Percentiles rank a stretch among this genome's conserved stretches.
phyloP scores from a whole-genome alignment of 1,140 invertebrate species.

The Drosophila ananassae region DNA sequence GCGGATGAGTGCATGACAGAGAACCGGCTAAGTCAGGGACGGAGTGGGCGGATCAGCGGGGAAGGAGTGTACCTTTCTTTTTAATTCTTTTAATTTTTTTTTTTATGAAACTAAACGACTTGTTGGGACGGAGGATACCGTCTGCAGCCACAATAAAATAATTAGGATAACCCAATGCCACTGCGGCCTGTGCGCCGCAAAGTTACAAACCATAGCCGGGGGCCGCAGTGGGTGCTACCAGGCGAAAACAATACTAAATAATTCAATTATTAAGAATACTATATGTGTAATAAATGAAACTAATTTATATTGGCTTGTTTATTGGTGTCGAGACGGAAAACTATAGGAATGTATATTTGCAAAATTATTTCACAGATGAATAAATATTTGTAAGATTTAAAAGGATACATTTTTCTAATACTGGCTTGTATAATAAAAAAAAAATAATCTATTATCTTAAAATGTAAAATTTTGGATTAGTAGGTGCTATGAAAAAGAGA shows the following conservation, averaged over 20 bases:
- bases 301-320: neutral
- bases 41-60: conserved; percentile 4
- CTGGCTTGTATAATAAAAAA: neutral
- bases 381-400: too few relatives aligned
- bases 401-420: neutral
- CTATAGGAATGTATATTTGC: too few relatives aligned
- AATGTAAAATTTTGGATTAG: too few relatives aligned
- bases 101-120: conserved; percentile 5
- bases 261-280: conserved; percentile 10
- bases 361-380: too few relatives aligned
- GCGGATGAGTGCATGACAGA: conserved; percentile 51
- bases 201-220: conserved; percentile 33
- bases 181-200: conserved; percentile 19
- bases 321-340: neutral
- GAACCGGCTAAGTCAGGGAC: conserved; percentile 45
- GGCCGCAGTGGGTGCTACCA: conserved; percentile 9
- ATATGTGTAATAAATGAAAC: conserved; percentile 32
- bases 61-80: conserved; percentile 27
- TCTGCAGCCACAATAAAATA: neutral
- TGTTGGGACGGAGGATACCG: conserved; percentile 6
- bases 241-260: conserved; percentile 13
- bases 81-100: neutral
- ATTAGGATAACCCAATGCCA: conserved; percentile 4
- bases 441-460: too few relatives aligned
- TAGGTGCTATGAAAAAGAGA: too few relatives aligned